Evolutionary conservation across 2,888 invertebrate genomes (phyloP).

Genomic region (Cataglyphis rosenhaueri): DNA sequence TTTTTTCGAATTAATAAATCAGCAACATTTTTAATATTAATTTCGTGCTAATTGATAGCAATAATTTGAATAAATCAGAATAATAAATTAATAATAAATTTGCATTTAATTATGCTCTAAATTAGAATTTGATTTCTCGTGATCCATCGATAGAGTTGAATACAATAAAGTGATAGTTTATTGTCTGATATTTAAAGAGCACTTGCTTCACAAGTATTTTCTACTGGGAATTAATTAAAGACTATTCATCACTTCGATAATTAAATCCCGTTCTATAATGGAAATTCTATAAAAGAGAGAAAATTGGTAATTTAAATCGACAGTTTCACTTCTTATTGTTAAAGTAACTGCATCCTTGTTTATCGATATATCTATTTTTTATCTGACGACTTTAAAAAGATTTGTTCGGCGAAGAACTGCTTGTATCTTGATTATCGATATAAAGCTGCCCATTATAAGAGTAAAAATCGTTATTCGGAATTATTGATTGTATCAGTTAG

Average conservation of each 20-base stretch:
- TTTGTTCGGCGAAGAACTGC: neutral
- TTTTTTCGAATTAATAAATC: neutral
- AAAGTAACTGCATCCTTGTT: neutral
- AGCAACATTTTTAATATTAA: neutral
- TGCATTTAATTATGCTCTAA: neutral
- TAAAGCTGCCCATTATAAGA: neutral
- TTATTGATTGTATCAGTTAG: neutral
- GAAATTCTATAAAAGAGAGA: neutral
- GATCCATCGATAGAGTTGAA: neutral
- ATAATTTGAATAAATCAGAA: neutral
- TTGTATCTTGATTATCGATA: neutral
- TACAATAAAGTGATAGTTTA: neutral
- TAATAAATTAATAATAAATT: neutral
- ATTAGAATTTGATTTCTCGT: neutral
- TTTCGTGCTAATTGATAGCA: neutral
- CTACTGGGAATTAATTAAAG: neutral
- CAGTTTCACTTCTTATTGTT: neutral
- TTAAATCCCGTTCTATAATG: conserved; percentile 18
- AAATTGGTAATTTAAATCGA: conserved; percentile 29
- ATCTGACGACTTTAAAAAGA: neutral
- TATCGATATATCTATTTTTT: conserved; percentile 6
- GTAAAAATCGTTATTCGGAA: neutral
- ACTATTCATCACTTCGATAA: conserved; percentile 4
- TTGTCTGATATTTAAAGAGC: conserved; percentile 5
- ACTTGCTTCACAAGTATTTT: neutral